A percentile compares a stretch with the other conserved stretches of the same genome.
Evolutionary conservation across 2,888 invertebrate species (phyloP).

Genomic region (Tiliacea citrago): DNA sequence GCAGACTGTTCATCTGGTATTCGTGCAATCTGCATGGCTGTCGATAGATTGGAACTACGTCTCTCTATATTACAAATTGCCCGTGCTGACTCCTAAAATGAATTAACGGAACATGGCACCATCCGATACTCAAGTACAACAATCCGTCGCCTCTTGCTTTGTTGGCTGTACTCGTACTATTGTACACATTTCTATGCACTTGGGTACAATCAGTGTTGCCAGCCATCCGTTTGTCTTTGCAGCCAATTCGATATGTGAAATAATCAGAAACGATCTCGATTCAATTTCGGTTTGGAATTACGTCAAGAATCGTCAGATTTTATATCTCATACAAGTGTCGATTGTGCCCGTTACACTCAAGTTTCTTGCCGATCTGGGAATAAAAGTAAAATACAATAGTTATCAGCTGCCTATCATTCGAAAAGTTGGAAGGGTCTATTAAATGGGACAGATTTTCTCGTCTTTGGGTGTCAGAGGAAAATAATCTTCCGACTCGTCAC

Average conservation of each 20-base stretch:
- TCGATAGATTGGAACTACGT: conserved; percentile 27
- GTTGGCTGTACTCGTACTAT: conserved; percentile 18
- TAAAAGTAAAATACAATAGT: conserved; percentile 40
- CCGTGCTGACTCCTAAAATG: conserved; percentile 44
- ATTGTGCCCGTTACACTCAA: neutral
- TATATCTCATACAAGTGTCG: conserved; percentile 21
- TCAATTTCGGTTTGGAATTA: conserved; percentile 28
- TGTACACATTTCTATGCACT: conserved; percentile 21
- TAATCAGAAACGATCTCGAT: conserved; percentile 20
- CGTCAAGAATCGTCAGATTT: conserved; percentile 13
- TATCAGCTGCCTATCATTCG: conserved; percentile 24
- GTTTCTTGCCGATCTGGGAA: conserved; percentile 26
- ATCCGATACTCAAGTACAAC: conserved; percentile 43
- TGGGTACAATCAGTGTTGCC: conserved; percentile 33
- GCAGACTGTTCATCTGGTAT: conserved; percentile 28
- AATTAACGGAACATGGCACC: conserved; percentile 50
- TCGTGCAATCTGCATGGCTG: conserved; percentile 43
- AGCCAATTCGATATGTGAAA: conserved; percentile 16
- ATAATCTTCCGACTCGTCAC: conserved; percentile 14
- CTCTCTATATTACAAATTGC: conserved; percentile 48
- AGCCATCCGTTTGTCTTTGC: conserved; percentile 29
- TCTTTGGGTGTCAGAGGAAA: conserved; percentile 2
- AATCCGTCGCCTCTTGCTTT: conserved; percentile 50
- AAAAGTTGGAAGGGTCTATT: conserved; percentile 27
- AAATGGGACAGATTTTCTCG: conserved; percentile 28